These are phyloP conservation scores for Prionailurus viverrinus DNA, from an alignment of 2,113 vertebrate species.

Conservation along the genomic window DNA sequence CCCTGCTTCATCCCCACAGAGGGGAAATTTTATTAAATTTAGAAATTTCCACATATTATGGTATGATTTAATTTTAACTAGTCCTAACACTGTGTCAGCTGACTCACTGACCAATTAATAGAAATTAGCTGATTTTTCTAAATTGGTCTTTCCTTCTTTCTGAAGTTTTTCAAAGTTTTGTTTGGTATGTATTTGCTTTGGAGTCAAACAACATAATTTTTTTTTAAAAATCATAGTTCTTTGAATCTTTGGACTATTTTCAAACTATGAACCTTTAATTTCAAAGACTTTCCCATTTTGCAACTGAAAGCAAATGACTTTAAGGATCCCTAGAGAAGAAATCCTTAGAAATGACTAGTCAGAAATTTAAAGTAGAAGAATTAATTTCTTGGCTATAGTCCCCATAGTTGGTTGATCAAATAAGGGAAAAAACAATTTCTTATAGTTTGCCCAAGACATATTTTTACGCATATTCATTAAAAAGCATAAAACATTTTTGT, in stretches of 20 bases:
- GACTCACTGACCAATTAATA: background rate
- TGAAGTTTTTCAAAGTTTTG: background rate
- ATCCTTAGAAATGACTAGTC: background rate
- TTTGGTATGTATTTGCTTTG: conserved; percentile 1
- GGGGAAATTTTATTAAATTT: background rate
- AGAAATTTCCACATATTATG: background rate
- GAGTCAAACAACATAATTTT: background rate
- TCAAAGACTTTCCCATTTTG: background rate
- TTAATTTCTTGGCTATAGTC: background rate
- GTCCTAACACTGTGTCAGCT: background rate
- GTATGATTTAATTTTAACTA: conserved; percentile 39
- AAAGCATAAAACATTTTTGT: conserved; percentile 52
- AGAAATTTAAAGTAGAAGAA: conserved; percentile 49
- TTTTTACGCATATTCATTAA: conserved; percentile 26
- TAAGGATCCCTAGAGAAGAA: background rate
- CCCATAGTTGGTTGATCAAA: background rate
- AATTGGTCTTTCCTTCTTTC: background rate
- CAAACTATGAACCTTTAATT: background rate
- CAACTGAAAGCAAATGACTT: conserved; percentile 9
- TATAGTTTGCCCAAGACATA: background rate
- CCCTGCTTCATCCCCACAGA: background rate
- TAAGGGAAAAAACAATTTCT: conserved; percentile 46
- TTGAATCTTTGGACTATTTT: conserved; percentile 31
- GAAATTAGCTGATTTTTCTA: conserved; percentile 24
- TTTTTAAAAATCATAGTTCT: background rate